Conservation (phyloP, 1,140 invertebrate genomes). For the Drosophila serrata region DNA sequence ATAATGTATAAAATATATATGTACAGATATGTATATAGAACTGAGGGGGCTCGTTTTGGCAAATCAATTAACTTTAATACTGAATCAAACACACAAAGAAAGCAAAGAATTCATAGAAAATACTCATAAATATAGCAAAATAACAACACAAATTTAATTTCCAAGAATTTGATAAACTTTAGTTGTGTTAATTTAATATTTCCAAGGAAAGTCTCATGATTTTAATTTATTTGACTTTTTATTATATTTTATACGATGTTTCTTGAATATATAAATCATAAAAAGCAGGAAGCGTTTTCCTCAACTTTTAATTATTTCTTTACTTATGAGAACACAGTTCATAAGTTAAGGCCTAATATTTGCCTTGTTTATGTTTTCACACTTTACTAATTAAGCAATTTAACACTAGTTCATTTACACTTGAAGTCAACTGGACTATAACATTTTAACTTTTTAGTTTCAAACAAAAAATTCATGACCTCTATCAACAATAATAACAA, state of each 20-base stretch:
- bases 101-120: not conserved
- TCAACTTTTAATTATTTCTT: conserved; percentile 10
- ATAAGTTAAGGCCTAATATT: not conserved
- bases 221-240: too few relatives aligned
- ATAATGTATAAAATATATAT: not conserved
- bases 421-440: conserved; percentile 1
- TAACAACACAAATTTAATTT: too few relatives aligned
- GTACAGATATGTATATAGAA: too few relatives aligned
- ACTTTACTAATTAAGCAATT: conserved; percentile 1
- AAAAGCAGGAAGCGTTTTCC: conserved; percentile 61
- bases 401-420: not conserved
- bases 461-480: conserved; percentile 44
- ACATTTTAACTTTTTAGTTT: not conserved
- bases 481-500: conserved; percentile 45
- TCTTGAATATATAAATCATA: conserved; percentile 16
- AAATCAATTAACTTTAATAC: conserved; percentile 9
- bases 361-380: conserved; percentile 1
- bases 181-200: not conserved
- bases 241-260: too few relatives aligned
- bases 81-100: not conserved
- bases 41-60: not conserved
- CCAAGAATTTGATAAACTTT: not conserved
- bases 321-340: not conserved
- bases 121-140: too few relatives aligned
- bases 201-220: too few relatives aligned